A percentile compares a stretch with the other conserved stretches of the same genome.
Evolutionary conservation across 2,113 vertebrate species (phyloP).

Genomic region (Cynopterus brachyotis): DNA sequence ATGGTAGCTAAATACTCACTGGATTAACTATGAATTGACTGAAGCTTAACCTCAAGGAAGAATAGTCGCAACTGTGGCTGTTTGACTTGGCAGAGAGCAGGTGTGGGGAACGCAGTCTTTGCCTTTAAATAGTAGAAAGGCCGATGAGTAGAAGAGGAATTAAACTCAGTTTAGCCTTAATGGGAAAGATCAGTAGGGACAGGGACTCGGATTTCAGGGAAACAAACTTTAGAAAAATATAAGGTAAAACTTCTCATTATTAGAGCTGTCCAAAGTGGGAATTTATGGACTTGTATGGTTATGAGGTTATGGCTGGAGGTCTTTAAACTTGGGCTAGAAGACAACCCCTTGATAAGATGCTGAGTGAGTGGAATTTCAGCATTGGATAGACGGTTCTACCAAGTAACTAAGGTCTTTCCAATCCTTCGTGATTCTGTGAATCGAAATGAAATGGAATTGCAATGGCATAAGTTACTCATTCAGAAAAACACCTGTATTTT

Average conservation of each 20-base stretch:
- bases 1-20: neutral
- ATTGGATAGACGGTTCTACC: neutral
- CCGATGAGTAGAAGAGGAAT: neutral
- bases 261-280: neutral
- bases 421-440: neutral
- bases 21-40: neutral
- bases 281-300: neutral
- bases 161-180: neutral
- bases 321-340: neutral
- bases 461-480: neutral
- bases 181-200: neutral
- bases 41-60: neutral
- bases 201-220: neutral
- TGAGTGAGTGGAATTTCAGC: neutral
- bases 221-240: neutral
- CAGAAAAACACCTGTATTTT: neutral
- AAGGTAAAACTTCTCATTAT: neutral
- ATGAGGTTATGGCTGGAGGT: neutral
- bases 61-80: neutral
- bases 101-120: neutral
- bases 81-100: neutral
- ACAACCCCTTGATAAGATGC: neutral
- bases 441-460: slow-evolving; percentile 16
- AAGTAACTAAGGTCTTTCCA: neutral
- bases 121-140: neutral